Percentiles rank a stretch among this genome's conserved stretches.
phyloP scores from a whole-genome alignment of 2,888 invertebrate species.

The Siphlonurus alternatus region DNA sequence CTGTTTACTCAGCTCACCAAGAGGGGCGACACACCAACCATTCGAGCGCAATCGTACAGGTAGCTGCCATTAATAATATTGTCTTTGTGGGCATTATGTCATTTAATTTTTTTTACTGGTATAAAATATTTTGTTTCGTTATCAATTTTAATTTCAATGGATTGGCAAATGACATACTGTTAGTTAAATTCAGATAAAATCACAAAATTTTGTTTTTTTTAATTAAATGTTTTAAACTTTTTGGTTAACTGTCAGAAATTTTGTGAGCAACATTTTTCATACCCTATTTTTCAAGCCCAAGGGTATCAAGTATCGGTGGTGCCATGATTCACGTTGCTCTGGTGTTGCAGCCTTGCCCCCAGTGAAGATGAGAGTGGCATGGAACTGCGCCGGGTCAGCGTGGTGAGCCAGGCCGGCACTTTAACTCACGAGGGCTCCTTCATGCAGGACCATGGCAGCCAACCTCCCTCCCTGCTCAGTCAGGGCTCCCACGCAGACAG shows the following conservation, averaged over 20 bases:
- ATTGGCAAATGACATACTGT: no score
- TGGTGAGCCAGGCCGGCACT: conserved; percentile 23
- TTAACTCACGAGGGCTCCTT: conserved; percentile 20
- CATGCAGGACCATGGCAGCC: neutral
- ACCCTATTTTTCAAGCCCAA: no score
- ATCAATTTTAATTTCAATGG: no score
- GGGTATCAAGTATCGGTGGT: no score
- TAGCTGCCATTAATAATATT: conserved; percentile 5
- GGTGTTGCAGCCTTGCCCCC: conserved; percentile 23
- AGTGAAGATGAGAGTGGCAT: conserved; percentile 26
- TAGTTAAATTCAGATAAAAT: no score
- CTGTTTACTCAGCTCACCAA: conserved; percentile 64
- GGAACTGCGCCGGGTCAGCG: conserved; percentile 26
- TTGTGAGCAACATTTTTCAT: no score
- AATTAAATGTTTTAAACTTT: no score
- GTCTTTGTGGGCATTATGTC: neutral
- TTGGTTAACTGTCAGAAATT: no score
- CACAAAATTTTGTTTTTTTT: no score
- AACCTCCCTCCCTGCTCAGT: neutral
- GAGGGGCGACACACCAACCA: conserved; percentile 18
- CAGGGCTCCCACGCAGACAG: neutral
- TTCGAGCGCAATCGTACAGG: conserved; percentile 11
- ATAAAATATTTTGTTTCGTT: neutral
- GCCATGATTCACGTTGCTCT: no score
- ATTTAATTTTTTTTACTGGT: neutral